A percentile compares a stretch with the other conserved stretches of the same genome.
These are phyloP conservation scores for Sialia sialis DNA, from an alignment of 2,113 vertebrate genomes.

Conservation along the genomic window DNA sequence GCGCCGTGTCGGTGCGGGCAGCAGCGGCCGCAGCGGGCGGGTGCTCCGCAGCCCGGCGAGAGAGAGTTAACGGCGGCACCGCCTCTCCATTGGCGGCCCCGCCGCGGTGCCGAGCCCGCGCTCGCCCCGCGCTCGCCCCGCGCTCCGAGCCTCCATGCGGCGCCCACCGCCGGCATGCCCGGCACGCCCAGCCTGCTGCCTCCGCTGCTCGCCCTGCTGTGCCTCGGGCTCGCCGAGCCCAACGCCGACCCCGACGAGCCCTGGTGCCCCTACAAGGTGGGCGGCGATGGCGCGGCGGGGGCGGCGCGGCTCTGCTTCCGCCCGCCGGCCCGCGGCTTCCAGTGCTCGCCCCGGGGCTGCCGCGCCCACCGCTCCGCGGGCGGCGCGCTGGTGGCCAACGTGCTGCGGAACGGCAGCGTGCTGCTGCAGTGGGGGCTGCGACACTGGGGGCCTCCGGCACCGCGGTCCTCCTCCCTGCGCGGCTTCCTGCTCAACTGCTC, in stretches of 20 bases:
- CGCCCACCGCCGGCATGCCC: neutral
- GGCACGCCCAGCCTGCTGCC: neutral
- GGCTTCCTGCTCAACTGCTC: slow-evolving; percentile 89
- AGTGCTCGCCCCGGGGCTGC: slow-evolving; percentile 76
- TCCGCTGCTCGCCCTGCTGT: neutral
- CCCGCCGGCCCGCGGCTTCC: slow-evolving; percentile 75
- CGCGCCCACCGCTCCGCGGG: slow-evolving; percentile 68
- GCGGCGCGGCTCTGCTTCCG: slow-evolving; percentile 85
- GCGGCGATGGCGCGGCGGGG: slow-evolving; percentile 29
- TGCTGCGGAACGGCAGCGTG: slow-evolving; percentile 88
- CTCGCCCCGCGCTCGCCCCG: neutral
- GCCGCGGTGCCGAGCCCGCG: slow-evolving; percentile 10
- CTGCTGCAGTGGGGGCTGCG: slow-evolving; percentile 85
- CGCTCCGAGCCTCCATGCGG: neutral
- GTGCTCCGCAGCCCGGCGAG: slow-evolving; percentile 36
- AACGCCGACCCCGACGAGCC: neutral
- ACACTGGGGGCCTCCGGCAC: neutral
- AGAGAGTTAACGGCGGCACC: slow-evolving; percentile 40
- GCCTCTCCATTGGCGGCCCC: slow-evolving; percentile 35
- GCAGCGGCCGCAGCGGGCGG: neutral
- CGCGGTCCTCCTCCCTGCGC: slow-evolving; percentile 52
- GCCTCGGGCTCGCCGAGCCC: neutral
- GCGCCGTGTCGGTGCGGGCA: neutral
- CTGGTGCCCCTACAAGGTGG: neutral
- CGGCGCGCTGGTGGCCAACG: slow-evolving; percentile 80